Conservation (phyloP, 2,797 vertebrate species). For the Leptodactylus fallax region DNA sequence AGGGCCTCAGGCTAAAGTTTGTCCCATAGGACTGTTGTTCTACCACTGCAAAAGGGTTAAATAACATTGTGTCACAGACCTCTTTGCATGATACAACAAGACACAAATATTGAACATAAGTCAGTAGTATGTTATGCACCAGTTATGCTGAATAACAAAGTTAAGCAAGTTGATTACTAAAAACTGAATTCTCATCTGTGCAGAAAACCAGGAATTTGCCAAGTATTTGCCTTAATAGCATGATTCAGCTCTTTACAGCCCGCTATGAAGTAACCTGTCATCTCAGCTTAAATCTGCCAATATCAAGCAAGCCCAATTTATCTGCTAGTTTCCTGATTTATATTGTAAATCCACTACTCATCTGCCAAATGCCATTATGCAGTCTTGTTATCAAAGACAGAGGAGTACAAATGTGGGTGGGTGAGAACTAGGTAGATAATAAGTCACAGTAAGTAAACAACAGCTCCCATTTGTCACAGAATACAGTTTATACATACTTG, state of each 20-base stretch:
- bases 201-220: background rate
- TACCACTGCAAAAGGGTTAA: too few species aligned
- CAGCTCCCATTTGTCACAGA: background rate
- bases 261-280: background rate
- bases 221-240: background rate
- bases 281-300: background rate
- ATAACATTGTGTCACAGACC: too few species aligned
- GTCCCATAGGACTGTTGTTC: too few species aligned
- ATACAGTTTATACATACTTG: background rate
- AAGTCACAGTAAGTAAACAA: background rate
- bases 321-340: background rate
- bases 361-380: slow-evolving; percentile 2
- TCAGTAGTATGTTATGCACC: background rate
- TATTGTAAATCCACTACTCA: background rate
- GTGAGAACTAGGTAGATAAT: background rate
- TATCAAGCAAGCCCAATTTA: background rate
- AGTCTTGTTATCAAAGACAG: background rate
- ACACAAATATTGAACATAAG: background rate
- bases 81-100: background rate
- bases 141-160: background rate
- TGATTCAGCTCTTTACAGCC: background rate
- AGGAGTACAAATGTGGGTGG: background rate
- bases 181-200: background rate
- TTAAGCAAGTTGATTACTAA: background rate
- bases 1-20: too few species aligned